Conservation (phyloP, 2,888 invertebrate genomes). For the Diabrotica balteata region DNA sequence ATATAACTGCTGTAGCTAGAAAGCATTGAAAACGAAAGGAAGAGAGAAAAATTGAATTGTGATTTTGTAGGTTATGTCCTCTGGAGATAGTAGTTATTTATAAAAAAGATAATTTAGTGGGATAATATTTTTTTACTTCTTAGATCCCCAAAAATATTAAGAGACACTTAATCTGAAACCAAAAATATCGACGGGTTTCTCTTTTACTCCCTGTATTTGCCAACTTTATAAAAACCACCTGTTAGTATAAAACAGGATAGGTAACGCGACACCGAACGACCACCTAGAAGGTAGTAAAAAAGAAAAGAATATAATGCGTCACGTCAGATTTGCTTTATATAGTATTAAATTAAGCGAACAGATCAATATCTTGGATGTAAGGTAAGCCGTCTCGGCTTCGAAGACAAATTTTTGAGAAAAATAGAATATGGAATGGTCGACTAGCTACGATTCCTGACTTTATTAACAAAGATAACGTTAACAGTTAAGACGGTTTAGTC, state of each 20-base stretch:
- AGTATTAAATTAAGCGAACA: constrained; percentile 47
- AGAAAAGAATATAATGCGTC: constrained; percentile 41
- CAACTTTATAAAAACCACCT: constrained; percentile 50
- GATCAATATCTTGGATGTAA: constrained; percentile 43
- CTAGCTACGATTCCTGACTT: constrained; percentile 11
- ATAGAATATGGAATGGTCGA: constrained; percentile 15
- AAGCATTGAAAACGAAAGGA: too few relatives aligned
- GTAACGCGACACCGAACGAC: constrained; percentile 49
- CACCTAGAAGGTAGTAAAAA: constrained; percentile 48
- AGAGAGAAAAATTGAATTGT: too few relatives aligned
- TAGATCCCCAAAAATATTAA: too few relatives aligned
- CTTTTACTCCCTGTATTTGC: constrained; percentile 22
- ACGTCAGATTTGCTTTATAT: constrained; percentile 43
- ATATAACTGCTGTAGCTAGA: too few relatives aligned
- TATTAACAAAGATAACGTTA: constrained; percentile 2
- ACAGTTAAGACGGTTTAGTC: constrained; percentile 9
- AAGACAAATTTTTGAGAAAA: constrained; percentile 17
- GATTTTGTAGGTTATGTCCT: too few relatives aligned
- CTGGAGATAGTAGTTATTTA: too few relatives aligned
- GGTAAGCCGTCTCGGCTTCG: constrained; percentile 35
- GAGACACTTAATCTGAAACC: too few relatives aligned
- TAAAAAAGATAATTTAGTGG: too few relatives aligned
- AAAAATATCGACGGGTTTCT: background rate
- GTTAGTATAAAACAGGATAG: constrained; percentile 47
- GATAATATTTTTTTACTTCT: too few relatives aligned